Evolutionary conservation across 2,888 invertebrate genomes (phyloP), one percentile per base, ranked within the genome.

Genomic region (Dasypolia templi): DNA sequence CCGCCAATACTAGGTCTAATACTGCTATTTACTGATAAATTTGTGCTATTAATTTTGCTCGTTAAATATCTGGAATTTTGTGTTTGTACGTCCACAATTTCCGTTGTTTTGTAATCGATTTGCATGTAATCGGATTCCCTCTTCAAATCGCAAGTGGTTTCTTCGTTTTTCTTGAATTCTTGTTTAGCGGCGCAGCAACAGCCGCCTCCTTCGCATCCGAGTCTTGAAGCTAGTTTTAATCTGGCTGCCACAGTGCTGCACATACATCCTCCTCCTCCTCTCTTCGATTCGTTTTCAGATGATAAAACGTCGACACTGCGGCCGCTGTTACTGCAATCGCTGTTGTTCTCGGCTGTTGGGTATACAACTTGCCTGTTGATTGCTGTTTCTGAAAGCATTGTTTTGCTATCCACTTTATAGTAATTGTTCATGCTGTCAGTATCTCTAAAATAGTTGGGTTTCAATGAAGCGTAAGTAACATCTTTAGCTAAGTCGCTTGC

Each of bases 401-500:
- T 77, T 44, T 62, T 67, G 75, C 89, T 92, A 1, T 91, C 89
- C 1, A 79, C 66, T 76, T 87, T 83, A 61, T 90, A 92, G 67
- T 90, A 92, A 77, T 93, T 93, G 39, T 90, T 91, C 87, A 92
- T 89, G 66, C 92, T 93, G 29, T 93, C 91, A 2, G 89, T 88
- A 29, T 92, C 87, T 83, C 87, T 90, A 32, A 92, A 90, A 73
- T 87, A 89, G 66, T 89, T 89, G 1, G 90, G 89, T 70, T 91
- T 89, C 19, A 92, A 81, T 3, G 92, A 91, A n/a, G 87, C 86
- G 35, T 88, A 90, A 3, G 90, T 91, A 0, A 91, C 77, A 71
- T 93, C 91, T 73, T 90, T 90, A 2, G 85, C 78, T 58, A 92
- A 72, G 2, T 91, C 88, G 35, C 88, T 92, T 6, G 84, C 83